Evolutionary conservation across 2,797 vertebrate genomes (phyloP), one percentile per base, ranked within the genome.

Genomic region (Apogon talboti): DNA sequence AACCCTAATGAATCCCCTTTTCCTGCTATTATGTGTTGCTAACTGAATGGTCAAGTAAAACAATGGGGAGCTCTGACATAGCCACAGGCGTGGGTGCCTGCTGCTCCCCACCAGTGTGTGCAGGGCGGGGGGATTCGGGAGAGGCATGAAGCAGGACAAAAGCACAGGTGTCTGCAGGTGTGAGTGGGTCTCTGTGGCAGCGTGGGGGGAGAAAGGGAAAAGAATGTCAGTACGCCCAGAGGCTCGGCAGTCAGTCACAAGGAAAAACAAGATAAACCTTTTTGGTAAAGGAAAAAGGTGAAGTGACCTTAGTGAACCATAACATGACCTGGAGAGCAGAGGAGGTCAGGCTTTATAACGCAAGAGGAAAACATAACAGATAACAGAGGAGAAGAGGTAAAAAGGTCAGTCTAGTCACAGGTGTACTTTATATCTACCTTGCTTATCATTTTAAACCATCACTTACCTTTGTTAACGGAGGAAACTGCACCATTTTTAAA

Each of bases 131-230:
- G 72, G 67, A 54, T 38, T 52, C 49, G 63, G 38, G 59, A 62
- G 48, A 48, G 43, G 62, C 50, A 78, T 57, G 21, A 68, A 56
- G 55, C 33, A 73, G 83, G 81, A 94, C 91, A 94, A 92, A 92
- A 81, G 86, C 86, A 88, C 92, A 94, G 92, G 93, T 94, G 92
- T 93, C 72, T 88, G 78, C 91, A 93, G 92, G 91, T 92, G 88
- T 88, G 86, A 84, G 76, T 14, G 73, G 74, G 66, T 72, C 73
- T 86, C 56, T 81, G 82, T 83, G 81, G 75, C 51, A 14, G 60
- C 55, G 67, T 3, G 6, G 67, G 77, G 48, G 49, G 21, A 14
- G 35, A 68, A 44, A 46, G 65, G 72, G 21, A 37, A 53, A 81
- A 81, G 85, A 85, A 87, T 87, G 85, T 80, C 66, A 66, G 70